A percentile compares a stretch with the other conserved stretches of the same genome.
Evolutionary conservation across 1,140 invertebrate species (phyloP).

Genomic region (Helicoverpa armigera): DNA sequence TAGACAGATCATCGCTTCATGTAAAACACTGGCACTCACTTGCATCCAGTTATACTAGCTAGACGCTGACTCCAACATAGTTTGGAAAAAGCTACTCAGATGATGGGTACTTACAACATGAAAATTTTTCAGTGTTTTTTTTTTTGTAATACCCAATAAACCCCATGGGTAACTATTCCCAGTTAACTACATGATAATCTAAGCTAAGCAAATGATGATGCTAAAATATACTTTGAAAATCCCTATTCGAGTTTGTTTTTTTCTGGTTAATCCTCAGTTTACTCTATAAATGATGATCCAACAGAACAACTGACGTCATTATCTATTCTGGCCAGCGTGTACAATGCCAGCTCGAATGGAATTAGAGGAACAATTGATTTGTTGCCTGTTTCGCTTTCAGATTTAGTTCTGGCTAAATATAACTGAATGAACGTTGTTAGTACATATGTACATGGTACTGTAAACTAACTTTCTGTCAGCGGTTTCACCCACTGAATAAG

Average conservation of each 20-base stretch:
- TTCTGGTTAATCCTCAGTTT: no score
- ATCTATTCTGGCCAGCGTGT: not conserved
- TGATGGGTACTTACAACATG: no score
- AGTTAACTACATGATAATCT: no score
- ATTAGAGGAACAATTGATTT: slow-evolving; percentile 2
- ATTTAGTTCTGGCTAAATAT: not conserved
- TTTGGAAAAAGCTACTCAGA: not conserved
- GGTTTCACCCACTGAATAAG: no score
- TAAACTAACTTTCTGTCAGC: no score
- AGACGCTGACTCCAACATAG: not conserved
- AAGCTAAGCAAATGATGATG: no score
- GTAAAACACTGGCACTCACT: not conserved
- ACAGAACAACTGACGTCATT: not conserved
- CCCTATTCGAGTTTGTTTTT: no score
- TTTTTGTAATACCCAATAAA: no score
- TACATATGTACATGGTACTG: no score
- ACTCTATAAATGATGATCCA: not conserved
- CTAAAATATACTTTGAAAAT: no score
- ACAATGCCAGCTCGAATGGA: not conserved
- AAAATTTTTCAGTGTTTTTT: no score
- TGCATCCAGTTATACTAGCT: not conserved
- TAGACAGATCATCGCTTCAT: not conserved
- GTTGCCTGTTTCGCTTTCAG: not conserved
- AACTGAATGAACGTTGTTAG: not conserved
- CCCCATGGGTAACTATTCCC: no score